Evolutionary conservation across 2,797 vertebrate species (phyloP).

Genomic region (Bryconaethiops microstoma): DNA sequence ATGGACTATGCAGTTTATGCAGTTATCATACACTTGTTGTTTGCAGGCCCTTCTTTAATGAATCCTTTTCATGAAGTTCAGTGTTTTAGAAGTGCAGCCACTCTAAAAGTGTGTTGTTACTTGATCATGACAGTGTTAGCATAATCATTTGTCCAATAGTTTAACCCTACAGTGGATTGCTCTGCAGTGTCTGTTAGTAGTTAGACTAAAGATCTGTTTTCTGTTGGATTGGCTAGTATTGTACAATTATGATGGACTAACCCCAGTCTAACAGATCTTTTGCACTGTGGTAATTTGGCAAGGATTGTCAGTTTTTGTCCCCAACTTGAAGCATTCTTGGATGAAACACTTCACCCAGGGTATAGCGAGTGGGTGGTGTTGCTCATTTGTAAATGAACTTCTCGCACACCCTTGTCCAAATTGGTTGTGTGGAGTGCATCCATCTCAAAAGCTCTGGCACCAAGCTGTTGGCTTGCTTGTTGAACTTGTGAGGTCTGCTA

Average conservation of each 20-base stretch:
- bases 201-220: no score
- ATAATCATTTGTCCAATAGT: no score
- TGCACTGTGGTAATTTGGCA: neutral
- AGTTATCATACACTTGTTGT: neutral
- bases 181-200: neutral
- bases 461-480: conserved; percentile 66
- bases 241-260: neutral
- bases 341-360: conserved; percentile 65
- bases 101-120: neutral
- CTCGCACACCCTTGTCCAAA: conserved; percentile 68
- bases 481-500: conserved; percentile 66
- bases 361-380: conserved; percentile 71
- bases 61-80: neutral
- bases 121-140: no score
- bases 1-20: neutral
- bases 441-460: conserved; percentile 66
- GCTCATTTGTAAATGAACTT: conserved; percentile 68
- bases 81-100: neutral
- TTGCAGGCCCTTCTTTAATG: neutral
- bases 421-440: conserved; percentile 67
- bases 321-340: neutral
- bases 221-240: neutral
- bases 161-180: no score
- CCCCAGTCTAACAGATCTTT: neutral
- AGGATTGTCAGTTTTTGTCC: neutral